Evolutionary conservation across 2,797 vertebrate genomes (phyloP), one percentile per base, ranked within the genome.

Genomic region (Chromis chromis): DNA sequence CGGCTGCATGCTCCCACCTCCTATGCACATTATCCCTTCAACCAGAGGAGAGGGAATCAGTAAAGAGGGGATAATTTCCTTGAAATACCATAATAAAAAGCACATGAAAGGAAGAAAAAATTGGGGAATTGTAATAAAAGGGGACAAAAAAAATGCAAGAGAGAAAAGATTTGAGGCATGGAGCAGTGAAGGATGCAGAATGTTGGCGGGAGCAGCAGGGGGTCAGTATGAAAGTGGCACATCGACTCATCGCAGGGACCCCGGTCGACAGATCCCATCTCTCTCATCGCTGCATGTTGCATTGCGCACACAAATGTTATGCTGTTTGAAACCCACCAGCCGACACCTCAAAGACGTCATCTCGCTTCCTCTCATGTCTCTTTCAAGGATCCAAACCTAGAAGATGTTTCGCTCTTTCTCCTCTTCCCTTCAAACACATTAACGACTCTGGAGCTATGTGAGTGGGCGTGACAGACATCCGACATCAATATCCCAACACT

Each of bases 251-350:
- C 27, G 75, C 12, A 2, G 46, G 73, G 52, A 65, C 14, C 53
- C 50, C 0, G 2, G 65, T 58, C 54, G 66, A 74, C 67, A 68
- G 70, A 85, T 75, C 78, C 36, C 33, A 21, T 82, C 58, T 74
- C 36, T 76, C 72, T 74, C 62, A 60, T 70, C 73, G 4, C 74
- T 19, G 66, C 70, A 16, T 74, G 74, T 79, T 57, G 62, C 68
- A 85, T 83, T 71, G 76, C 78, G 69, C 79, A 79, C 81, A 65
- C 80, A 89, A 86, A 92, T 83, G 81, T 82, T 84, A 70, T 82
- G 85, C 79, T 48, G 74, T 83, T 84, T 82, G 67, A 83, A 87
- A 85, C 17, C 73, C 76, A 72, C 78, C 83, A 82, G 73, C 57
- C 59, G 33, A 33, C 61, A 64, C 73, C 86, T 87, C 69, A 79